Evolutionary conservation across 2,888 invertebrate species (phyloP), one percentile per base, ranked within the genome.

Genomic region (Iselma pallidipennis): DNA sequence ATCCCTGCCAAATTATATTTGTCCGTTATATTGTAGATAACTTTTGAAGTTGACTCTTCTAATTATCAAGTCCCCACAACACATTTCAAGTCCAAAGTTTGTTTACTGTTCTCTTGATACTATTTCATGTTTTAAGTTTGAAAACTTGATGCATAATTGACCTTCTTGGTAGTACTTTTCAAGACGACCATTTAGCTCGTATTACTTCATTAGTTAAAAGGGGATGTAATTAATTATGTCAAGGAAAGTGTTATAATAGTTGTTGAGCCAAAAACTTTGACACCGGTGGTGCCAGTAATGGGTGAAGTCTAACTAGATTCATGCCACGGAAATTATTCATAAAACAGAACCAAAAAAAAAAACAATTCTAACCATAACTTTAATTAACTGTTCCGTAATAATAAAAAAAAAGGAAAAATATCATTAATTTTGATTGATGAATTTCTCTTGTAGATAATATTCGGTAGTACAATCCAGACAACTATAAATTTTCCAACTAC

Each of bases 151-250:
- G 23, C 14, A 31, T 49, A 57, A 57, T 33, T 59, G 59, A 63
- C 63, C 63, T 54, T 59, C 26, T 37, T 52, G 55, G 59, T 48
- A 63, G 29, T 52, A 59, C 42, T 63, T 55, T 55, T 52, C 58
- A 56, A 48, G 31, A 2, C 16, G 45, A 55, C 50, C 33, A 61
- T 33, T 51, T 29, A 49, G 21, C 56, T 59, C 59, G 26, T 53
- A 42, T 63, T 62, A 59, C 59, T 63, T 63, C 53, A 63, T 63
- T 63, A 63, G 63, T 57, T 63, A 50, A 63, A 63, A 59, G 63
- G 45, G 57, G 59, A 52, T 59, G 63, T 63, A 63, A 63, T 63
- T 63, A 63, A 63, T 63, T 63, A 59, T 42, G 55, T 56, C 56
- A 56, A 57, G 55, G 42, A 28, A 59, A 59, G 56, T 51, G 49